Evolutionary conservation across 2,113 vertebrate species (phyloP), one percentile per base, ranked within the genome.

Genomic region (Nymphicus hollandicus): DNA sequence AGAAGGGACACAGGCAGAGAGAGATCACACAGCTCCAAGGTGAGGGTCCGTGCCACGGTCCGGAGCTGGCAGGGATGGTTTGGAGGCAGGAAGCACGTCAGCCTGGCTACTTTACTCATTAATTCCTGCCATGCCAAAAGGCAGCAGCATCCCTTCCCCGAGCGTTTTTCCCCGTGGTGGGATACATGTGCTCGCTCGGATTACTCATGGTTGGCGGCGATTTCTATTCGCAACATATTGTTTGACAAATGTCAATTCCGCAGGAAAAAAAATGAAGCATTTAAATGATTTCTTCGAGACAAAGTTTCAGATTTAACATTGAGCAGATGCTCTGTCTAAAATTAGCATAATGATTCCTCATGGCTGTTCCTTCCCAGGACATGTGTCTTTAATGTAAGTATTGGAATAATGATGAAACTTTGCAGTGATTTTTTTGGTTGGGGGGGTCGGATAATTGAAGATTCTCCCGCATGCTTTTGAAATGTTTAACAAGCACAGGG

Each of bases 241-340:
- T 88, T 94, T 91, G 96, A 95, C 89, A 93, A 97, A 96, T 94
- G 63, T 92, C 94, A 96, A 25, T 92, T 77, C 91, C 80, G 93
- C 70, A 19, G 66, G 85, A 92, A 90, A 92, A 39, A 41, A 41
- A n/a, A n/a, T n/a, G n/a, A n/a, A 91, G 52, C 81, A 95, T 93
- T 96, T 44, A 72, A 82, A 91, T 82, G 19, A 89, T 97, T 97
- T 97, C 92, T 91, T 94, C 23, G 68, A 97, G 97, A 96, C 94
- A 80, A 95, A 97, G 88, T 96, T 56, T 96, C 77, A 35, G 95
- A 94, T 97, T 96, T 91, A 95, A 97, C 97, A 27, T 53, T 28
- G 96, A 97, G 92, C 98, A 98, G 98, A 98, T 97, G 98, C 98
- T 97, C 87, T 16, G 65, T 93, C 97, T 98, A 98, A 98, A 98